Percentiles rank a stretch among this genome's conserved stretches.
phyloP scores from a whole-genome alignment of 1,140 invertebrate species.

The Telenomus remus region DNA sequence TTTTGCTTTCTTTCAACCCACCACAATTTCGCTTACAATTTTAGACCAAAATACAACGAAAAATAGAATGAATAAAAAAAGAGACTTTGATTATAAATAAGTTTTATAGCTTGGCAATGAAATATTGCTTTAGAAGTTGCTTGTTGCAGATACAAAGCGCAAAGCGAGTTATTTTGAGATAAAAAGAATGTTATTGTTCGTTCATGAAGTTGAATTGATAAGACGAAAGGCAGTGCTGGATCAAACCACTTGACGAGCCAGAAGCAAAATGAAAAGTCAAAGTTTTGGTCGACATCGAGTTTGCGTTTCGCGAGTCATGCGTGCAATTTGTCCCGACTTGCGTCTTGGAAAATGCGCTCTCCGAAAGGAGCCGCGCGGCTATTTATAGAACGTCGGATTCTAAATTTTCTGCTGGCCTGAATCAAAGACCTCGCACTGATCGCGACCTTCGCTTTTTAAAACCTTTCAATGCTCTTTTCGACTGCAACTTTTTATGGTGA shows the following conservation, averaged over 20 bases:
- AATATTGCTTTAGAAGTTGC: no score
- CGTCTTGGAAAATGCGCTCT: slow-evolving; percentile 32
- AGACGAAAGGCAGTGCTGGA: no score
- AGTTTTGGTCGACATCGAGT: not conserved
- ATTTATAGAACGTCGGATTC: slow-evolving; percentile 35
- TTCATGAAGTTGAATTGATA: no score
- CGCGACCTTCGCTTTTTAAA: slow-evolving; percentile 55
- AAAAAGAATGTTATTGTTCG: slow-evolving; percentile 10
- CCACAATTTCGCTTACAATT: no score
- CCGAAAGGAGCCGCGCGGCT: slow-evolving; percentile 26
- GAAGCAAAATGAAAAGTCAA: no score
- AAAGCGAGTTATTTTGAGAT: slow-evolving; percentile 3
- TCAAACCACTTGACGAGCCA: no score
- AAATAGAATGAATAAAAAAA: no score
- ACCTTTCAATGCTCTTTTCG: slow-evolving; percentile 8
- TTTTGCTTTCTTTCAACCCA: not conserved
- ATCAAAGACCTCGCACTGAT: slow-evolving; percentile 56
- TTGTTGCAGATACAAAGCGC: no score
- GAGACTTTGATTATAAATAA: no score
- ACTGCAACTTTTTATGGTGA: slow-evolving; percentile 1
- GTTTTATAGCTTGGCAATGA: no score
- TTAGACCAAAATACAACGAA: no score
- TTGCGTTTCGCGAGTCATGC: not conserved
- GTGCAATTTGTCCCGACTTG: no score
- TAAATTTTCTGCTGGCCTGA: slow-evolving; percentile 57